A percentile compares a stretch with the other conserved stretches of the same genome.
Evolutionary conservation across 2,888 invertebrate genomes (phyloP).

Genomic region (Phasia obesa): DNA sequence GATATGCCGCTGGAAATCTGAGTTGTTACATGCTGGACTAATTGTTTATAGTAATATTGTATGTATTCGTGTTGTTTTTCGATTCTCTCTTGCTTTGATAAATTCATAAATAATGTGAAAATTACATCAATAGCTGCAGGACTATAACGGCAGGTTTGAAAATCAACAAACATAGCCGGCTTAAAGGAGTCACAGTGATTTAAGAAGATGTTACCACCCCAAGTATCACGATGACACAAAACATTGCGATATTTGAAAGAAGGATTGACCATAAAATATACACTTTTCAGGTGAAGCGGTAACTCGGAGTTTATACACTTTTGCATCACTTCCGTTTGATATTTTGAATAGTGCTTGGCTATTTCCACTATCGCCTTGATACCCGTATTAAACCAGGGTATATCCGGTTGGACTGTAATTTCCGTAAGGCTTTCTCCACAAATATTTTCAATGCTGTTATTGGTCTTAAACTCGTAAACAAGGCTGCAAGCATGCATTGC

Average conservation of each 20-base stretch:
- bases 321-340: constrained; percentile 72
- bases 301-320: constrained; percentile 76
- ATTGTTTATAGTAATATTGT: constrained; percentile 74
- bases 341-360: constrained; percentile 74
- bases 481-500: constrained; percentile 81
- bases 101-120: constrained; percentile 77
- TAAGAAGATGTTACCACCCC: constrained; percentile 81
- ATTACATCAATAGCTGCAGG: constrained; percentile 80
- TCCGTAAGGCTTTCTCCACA: constrained; percentile 74
- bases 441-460: constrained; percentile 71
- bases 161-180: constrained; percentile 80
- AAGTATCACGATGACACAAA: constrained; percentile 82
- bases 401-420: constrained; percentile 75
- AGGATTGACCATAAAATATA: constrained; percentile 78
- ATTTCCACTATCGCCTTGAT: constrained; percentile 73
- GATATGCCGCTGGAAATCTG: constrained; percentile 71
- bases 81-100: constrained; percentile 73
- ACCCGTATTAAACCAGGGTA: constrained; percentile 78
- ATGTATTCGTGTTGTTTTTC: constrained; percentile 70
- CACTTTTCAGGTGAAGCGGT: constrained; percentile 72
- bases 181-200: constrained; percentile 49
- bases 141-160: constrained; percentile 79
- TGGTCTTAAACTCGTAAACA: constrained; percentile 78
- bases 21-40: constrained; percentile 67
- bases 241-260: constrained; percentile 82